Base-by-base conservation (phyloP, 2,888 invertebrate species). In the Drosophila histrio region DNA sequence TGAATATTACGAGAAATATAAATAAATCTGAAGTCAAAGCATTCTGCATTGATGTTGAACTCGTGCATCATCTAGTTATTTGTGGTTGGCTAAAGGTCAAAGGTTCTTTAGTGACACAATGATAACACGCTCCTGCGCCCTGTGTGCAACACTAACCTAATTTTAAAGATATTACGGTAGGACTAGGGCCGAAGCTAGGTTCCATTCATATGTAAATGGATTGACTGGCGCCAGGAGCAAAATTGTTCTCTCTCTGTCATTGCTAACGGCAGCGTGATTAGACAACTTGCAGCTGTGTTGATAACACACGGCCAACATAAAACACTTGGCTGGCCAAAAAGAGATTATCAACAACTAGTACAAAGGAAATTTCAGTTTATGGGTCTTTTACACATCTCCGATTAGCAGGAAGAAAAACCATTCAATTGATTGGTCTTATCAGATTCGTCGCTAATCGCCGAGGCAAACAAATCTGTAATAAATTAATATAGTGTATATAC, bases 151-250 rank as follows among this genome's bases (percentile, higher is more conserved):
- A 70, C 67, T 77, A 77, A 76, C 73, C 75, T 74, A 89, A 77
- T 74, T 74, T 28, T 41, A 72, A 59, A 19, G 39, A 47, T 57
- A 69, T 83, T 83, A 79, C 77, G 84, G 77, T 87, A 80, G 84
- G 75, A 74, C 86, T 61, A 38, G 17, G 19, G 30, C 13, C n/a
- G 7, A 30, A 17, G 19, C 38, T 26, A 50, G n/a, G 17, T 38
- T 19, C 50, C 26, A 19, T 24, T 38, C 19, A 28, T 19, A 38
- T 49, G 49, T 36, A 17, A 34, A 24, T 46, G 30, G 24, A 11
- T 49, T 2, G 19, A 17, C 17, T 19, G 44, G 44, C 44, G 28
- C 26, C 38, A 38, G 38, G 28, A 38, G 47, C 47, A 30, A 28
- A n/a, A 41, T 9, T 21, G 15, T 44, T 44, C 6, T 11, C 32